Conservation (phyloP, 2,888 invertebrate species). For the Scaeva pyrastri region DNA sequence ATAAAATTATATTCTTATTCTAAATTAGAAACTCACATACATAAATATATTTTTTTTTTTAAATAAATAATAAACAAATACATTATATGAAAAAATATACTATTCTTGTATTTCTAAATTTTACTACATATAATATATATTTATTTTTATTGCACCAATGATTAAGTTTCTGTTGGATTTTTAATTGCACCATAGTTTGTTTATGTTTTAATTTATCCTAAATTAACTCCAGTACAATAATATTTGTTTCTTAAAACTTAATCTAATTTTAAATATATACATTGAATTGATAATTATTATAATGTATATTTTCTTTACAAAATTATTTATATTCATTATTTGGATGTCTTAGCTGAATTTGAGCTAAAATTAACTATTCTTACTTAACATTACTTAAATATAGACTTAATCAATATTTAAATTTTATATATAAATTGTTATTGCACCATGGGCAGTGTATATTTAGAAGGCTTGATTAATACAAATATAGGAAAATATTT, state of each 20-base stretch:
- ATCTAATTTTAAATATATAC: not conserved
- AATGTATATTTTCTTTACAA: constrained; percentile 11
- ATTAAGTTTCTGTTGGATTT: constrained; percentile 21
- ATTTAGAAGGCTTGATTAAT: not conserved
- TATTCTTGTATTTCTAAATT: not conserved
- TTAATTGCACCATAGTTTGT: constrained; percentile 9
- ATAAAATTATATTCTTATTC: not conserved
- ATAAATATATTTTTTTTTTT: not conserved
- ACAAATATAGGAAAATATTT: not conserved
- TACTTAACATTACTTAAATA: constrained; percentile 22
- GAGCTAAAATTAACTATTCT: constrained; percentile 65
- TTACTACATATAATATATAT: not conserved
- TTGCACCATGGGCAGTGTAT: constrained; percentile 40
- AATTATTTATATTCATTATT: constrained; percentile 48
- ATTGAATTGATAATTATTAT: not conserved
- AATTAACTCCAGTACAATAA: not conserved
- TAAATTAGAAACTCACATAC: not conserved
- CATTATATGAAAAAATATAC: not conserved
- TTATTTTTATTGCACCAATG: constrained; percentile 22
- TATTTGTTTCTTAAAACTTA: not conserved
- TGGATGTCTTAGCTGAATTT: constrained; percentile 75
- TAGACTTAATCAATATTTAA: constrained; percentile 55
- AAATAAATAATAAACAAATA: constrained; percentile 2
- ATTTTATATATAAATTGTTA: constrained; percentile 35
- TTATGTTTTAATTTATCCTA: not conserved